These are phyloP conservation scores for Myotis davidii DNA, from an alignment of 2,113 vertebrate genomes.

Conservation along the genomic window DNA sequence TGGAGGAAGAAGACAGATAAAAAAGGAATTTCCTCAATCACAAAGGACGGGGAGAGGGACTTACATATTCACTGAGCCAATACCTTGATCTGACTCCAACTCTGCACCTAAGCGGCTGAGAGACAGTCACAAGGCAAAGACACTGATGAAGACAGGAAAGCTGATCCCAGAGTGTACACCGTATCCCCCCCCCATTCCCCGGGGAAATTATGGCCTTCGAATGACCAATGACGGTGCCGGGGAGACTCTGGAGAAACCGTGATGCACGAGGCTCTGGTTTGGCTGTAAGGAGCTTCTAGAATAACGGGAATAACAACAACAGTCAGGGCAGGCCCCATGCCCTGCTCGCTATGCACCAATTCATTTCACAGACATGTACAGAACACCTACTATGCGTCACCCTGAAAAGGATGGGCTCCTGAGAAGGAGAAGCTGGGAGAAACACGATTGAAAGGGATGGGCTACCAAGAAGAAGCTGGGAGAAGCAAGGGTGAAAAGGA, in stretches of 20 bases:
- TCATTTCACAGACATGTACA: background rate
- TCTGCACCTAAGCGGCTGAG: background rate
- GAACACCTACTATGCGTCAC: background rate
- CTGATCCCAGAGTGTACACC: background rate
- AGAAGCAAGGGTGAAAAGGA: no score
- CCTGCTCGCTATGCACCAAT: accelerated
- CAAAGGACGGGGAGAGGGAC: background rate
- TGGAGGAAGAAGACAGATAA: background rate
- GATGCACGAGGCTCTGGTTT: background rate
- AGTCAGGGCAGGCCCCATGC: accelerated
- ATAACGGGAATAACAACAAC: accelerated
- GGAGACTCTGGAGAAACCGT: background rate
- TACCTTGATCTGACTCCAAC: background rate
- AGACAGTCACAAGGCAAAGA: background rate
- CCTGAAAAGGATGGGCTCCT: background rate
- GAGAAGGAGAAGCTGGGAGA: slow-evolving; percentile 56
- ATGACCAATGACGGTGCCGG: background rate
- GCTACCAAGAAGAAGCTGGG: no score
- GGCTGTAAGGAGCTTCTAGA: background rate
- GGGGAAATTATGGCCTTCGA: accelerated
- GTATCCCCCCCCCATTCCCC: no score
- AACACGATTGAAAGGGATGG: background rate
- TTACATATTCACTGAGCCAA: background rate
- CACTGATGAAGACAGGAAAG: background rate
- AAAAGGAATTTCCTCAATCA: background rate